phyloP scores from a whole-genome alignment of 2,888 invertebrate species.

The Cantharis nigra region DNA sequence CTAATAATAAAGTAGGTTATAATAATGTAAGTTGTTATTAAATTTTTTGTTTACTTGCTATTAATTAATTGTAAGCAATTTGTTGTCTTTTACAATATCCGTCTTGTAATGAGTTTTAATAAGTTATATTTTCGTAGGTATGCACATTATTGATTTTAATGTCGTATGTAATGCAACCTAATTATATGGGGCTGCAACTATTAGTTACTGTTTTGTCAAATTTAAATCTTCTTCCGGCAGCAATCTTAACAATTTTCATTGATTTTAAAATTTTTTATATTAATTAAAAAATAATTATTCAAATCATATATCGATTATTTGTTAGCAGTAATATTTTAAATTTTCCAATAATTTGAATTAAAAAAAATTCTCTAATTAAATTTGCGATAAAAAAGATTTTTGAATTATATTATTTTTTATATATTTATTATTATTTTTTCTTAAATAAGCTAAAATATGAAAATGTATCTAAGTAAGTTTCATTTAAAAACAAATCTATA shows the following conservation, averaged over 20 bases:
- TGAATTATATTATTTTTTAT: too few species aligned
- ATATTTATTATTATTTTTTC: too few species aligned
- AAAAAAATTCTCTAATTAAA: too few species aligned
- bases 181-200: background rate
- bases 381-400: too few species aligned
- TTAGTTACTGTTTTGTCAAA: background rate
- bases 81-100: background rate
- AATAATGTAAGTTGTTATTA: background rate
- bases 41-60: background rate
- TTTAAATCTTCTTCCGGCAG: background rate
- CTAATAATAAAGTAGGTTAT: background rate
- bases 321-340: too few species aligned
- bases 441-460: too few species aligned
- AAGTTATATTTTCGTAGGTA: background rate
- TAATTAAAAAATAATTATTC: too few species aligned
- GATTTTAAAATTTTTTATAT: too few species aligned
- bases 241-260: background rate
- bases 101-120: background rate
- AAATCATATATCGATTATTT: too few species aligned
- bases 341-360: too few species aligned
- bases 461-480: too few species aligned
- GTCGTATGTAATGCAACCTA: background rate
- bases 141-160: background rate
- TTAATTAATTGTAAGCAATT: background rate
- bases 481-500: too few species aligned